Evolutionary conservation across 2,888 invertebrate genomes (phyloP).

Genomic region (Drosophila conformis): DNA sequence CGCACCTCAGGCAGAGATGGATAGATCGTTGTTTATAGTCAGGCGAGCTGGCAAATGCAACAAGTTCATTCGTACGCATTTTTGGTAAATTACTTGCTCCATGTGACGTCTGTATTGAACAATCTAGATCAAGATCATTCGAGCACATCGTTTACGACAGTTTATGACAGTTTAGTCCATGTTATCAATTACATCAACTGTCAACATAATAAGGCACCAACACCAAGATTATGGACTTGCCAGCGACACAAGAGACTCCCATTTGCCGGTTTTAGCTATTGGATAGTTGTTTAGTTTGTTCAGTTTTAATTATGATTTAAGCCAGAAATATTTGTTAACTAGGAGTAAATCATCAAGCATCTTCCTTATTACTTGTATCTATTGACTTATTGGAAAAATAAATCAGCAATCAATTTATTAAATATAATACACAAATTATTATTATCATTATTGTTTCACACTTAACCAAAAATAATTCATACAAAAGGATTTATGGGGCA

Average conservation of each 20-base stretch:
- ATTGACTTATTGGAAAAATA: background rate
- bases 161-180: slow-evolving; percentile 73
- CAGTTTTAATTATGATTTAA: slow-evolving; percentile 15
- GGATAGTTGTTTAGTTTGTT: slow-evolving; percentile 2
- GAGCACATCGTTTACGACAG: slow-evolving; percentile 63
- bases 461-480: background rate
- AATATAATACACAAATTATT: background rate
- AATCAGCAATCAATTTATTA: background rate
- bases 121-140: slow-evolving; percentile 75
- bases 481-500: background rate
- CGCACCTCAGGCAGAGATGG: slow-evolving; percentile 7
- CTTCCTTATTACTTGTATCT: background rate
- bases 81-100: slow-evolving; percentile 76
- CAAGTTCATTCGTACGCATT: slow-evolving; percentile 73
- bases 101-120: slow-evolving; percentile 79
- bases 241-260: slow-evolving; percentile 19
- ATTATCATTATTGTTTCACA: background rate
- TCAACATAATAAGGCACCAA: slow-evolving; percentile 52
- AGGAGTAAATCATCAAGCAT: background rate
- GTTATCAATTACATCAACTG: slow-evolving; percentile 71
- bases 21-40: slow-evolving; percentile 45
- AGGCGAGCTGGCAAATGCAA: slow-evolving; percentile 51
- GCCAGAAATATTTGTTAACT: background rate
- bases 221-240: slow-evolving; percentile 26
- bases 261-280: slow-evolving; percentile 12